Evolutionary conservation across 2,797 vertebrate species (phyloP), one percentile per base, ranked within the genome.

Genomic region (Platalea minor): DNA sequence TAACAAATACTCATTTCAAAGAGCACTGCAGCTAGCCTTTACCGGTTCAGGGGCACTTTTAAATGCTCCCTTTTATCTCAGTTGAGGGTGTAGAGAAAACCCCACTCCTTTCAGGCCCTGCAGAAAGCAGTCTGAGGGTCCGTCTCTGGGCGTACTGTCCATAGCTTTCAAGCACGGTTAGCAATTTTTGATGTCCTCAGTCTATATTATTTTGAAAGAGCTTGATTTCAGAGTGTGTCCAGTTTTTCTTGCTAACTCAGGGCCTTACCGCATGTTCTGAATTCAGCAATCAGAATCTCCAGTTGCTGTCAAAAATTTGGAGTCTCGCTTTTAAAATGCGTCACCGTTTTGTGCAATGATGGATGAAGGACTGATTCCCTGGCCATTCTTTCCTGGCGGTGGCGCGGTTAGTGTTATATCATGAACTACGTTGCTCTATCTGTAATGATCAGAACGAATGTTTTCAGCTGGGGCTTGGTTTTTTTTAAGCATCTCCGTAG

Each of bases 401-500:
- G 3, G 57, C 3, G 56, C 73, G 77, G 67, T 83, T 81, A 56
- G 88, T 13, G 63, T 76, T 53, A 2, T 3, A 15, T 21, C 88
- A 1, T 8, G 53, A 75, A 0, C 85, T 65, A 5, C 28, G 2
- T 46, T 2, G 6, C 79, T 48, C 13, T 15, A 0, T 59, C 57
- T 57, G 50, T 48, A 76, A 39, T 15, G 29, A 13, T 51, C 23
- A 19, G 43, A 60, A 39, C 31, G 35, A 24, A 3, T 20, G n/a
- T 72, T 81, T 75, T 83, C 89, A 70, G 68, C 64, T 48, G 72
- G 75, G 60, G 4, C 46, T 63, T 37, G 75, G 8, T 29, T 16
- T 46, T 46, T 43, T 91, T 41, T 68, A n/a, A 74, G 56, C 46
- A n/a, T 43, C 60, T 60, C 41, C 39, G 2, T 31, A 24, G 64